These are phyloP conservation scores for Piezodorus guildinii DNA, from an alignment of 1,140 invertebrate genomes.

Conservation along the genomic window DNA sequence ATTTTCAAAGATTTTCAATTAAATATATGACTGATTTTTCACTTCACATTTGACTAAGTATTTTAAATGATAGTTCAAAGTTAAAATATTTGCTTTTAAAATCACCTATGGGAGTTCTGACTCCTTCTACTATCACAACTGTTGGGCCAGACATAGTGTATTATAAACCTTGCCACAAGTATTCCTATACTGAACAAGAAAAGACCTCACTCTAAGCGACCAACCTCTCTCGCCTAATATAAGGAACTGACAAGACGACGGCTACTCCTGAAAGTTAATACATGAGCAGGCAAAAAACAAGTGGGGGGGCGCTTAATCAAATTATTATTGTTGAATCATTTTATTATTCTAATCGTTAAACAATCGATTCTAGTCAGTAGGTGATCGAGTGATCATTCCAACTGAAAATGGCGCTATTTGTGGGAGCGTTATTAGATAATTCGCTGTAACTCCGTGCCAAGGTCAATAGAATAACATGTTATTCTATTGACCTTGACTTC, in stretches of 20 bases:
- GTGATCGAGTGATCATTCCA: too few species aligned
- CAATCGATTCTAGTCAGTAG: too few species aligned
- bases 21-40: conserved; percentile 8
- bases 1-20: background rate
- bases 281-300: background rate
- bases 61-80: conserved; percentile 21
- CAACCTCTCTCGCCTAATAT: background rate
- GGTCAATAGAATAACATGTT: too few species aligned
- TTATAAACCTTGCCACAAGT: background rate
- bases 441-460: too few species aligned
- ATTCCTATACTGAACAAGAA: background rate
- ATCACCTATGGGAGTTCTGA: conserved; percentile 54
- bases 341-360: too few species aligned
- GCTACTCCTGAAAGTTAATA: background rate
- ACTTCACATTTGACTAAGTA: too few species aligned
- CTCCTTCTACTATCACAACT: conserved; percentile 51
- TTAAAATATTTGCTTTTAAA: conserved; percentile 28
- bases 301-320: too few species aligned
- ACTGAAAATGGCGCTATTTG: too few species aligned
- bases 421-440: too few species aligned
- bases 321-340: too few species aligned
- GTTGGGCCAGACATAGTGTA: conserved; percentile 25
- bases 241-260: conserved; percentile 1
- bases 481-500: too few species aligned
- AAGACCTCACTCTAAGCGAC: background rate